These are phyloP conservation scores for Cheilosia impressa DNA, from an alignment of 2,888 invertebrate species.

Conservation along the genomic window DNA sequence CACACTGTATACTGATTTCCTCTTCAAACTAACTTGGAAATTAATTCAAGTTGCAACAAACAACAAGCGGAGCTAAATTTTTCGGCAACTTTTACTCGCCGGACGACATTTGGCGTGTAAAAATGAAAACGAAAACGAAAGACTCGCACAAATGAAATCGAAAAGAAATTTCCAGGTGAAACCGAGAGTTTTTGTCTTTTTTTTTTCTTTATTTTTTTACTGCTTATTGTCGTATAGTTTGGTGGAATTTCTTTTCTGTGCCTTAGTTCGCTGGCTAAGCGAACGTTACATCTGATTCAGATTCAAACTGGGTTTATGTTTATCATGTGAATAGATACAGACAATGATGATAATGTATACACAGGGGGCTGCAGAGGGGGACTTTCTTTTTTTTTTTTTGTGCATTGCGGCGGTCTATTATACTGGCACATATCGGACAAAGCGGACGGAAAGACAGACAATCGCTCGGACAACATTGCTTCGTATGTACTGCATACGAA, in stretches of 20 bases:
- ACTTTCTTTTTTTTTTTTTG: constrained; percentile 63
- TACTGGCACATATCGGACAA: constrained; percentile 38
- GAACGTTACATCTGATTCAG: constrained; percentile 49
- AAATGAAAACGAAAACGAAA: constrained; percentile 66
- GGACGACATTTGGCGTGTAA: constrained; percentile 51
- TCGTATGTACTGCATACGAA: constrained; percentile 58
- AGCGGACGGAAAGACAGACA: constrained; percentile 12
- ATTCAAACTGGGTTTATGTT: constrained; percentile 58
- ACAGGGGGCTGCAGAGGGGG: constrained; percentile 37
- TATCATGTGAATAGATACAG: constrained; percentile 54
- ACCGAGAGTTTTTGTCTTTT: constrained; percentile 67
- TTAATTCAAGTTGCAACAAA: constrained; percentile 19
- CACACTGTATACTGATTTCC: constrained; percentile 33
- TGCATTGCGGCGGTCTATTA: neutral
- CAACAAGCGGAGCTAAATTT: constrained; percentile 19
- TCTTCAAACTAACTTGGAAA: neutral
- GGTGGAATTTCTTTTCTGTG: constrained; percentile 14
- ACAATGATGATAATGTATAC: constrained; percentile 30
- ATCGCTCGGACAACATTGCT: neutral
- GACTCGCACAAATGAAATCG: constrained; percentile 60
- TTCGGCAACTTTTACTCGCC: constrained; percentile 73
- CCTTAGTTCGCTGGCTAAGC: constrained; percentile 2
- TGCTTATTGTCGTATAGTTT: constrained; percentile 1
- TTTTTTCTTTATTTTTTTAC: neutral
- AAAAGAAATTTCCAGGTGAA: constrained; percentile 75